Evolutionary conservation across 2,797 vertebrate species (phyloP), one percentile per base, ranked within the genome.

Genomic region (Leuciscus waleckii): DNA sequence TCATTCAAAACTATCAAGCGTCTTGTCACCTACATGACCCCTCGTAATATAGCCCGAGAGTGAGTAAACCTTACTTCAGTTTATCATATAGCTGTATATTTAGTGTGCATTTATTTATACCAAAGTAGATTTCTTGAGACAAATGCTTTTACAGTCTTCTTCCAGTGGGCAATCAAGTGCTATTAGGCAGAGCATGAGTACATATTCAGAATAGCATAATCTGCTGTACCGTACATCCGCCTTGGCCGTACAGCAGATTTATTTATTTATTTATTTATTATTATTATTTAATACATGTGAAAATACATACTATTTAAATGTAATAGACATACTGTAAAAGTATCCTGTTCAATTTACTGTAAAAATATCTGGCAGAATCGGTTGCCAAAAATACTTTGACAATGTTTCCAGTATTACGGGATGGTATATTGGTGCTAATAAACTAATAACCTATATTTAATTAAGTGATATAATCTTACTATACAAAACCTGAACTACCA

Each of bases 1-100:
- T 95, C 94, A 95, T 94, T 67, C 82, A 58, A 63, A 78, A 89
- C 91, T 87, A 63, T 91, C 84, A 76, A 87, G 78, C 89, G 5
- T 81, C 32, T 54, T 54, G 29, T 69, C 79, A 69, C 63, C 63
- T 35, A 23, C 43, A 65, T 21, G n/a, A 65, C 58, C 37, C n/a
- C 17, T 65, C 26, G 13, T 21, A 32, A 35, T 75, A 29, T 26
- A 51, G 71, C 26, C 49, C 2, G 4, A 10, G 26, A 68, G 19
- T 69, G 23, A 56, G 65, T 39, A 81, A 69, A 81, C 79, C 79
- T 69, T 80, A 39, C 49, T 75, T 4, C 46, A 37, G 3, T 77
- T 90, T 91, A 89, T 35, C 10, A 54, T 35, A 54, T 21, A 75
- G 29, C 46, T 35, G 29, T 32, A 51, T 74, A 74, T 37, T 56